Evolutionary conservation across 2,888 invertebrate genomes (phyloP), one percentile per base, ranked within the genome.

Genomic region (Acleris literana): DNA sequence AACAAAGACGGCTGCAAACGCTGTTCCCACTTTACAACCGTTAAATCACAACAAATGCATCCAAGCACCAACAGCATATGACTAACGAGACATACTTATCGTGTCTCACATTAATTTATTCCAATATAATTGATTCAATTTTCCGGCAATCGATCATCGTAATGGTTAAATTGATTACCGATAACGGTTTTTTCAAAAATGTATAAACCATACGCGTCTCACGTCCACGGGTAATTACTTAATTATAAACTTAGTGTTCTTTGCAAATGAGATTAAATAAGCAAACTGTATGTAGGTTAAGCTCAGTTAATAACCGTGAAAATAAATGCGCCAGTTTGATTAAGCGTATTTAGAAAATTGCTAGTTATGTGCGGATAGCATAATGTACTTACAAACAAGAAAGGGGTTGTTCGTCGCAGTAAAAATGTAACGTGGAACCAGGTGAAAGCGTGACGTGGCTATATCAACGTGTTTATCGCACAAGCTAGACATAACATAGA

Each of bases 261-360:
- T 62, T 66, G 61, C 61, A 57, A 66, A 66, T 66, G 66, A 66
- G 61, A 66, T 52, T 66, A 66, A 66, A 66, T 66, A 66, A 62
- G 57, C 53, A 62, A 66, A 62, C 61, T 43, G 56, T 66, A 66
- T 57, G 62, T 66, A 39, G 66, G 66, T 62, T 66, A 66, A 66
- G 66, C 62, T 62, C 52, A 39, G 56, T 46, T 66, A 66, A 66
- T 66, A 66, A 66, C 66, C 66, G 62, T 62, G 57, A 66, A 56
- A 46, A 52, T 20, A 46, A 61, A 46, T 44, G 59, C 46, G 59
- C 48, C 61, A 22, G 25, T 63, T 63, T 44, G 49, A 57, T 63
- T 62, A 66, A 66, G 57, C 46, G 53, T 57, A 62, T 66, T 62
- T 62, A 57, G 66, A 62, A 66, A 65, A 65, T 65, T 65, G 53